phyloP scores from a whole-genome alignment of 92 coral and sea anemone species.

The Bergia puertoricense region DNA sequence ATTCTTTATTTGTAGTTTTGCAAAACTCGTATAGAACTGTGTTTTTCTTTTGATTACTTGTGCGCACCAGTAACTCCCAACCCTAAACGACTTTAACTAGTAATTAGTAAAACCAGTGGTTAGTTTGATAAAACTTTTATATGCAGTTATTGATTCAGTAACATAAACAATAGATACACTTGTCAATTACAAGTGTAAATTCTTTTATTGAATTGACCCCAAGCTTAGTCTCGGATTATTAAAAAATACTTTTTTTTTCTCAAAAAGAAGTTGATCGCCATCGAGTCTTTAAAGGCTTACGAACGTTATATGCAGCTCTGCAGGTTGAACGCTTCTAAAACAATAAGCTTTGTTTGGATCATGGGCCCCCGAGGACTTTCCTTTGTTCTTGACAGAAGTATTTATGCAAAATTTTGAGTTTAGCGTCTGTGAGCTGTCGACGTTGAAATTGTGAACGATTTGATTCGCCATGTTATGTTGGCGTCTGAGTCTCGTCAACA shows the following conservation, averaged over 20 bases:
- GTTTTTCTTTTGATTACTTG: too few species aligned
- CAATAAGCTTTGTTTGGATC: conserved; percentile 30
- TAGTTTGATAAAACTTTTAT: too few species aligned
- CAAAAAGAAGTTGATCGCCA: neutral
- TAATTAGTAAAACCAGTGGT: too few species aligned
- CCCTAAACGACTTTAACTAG: too few species aligned
- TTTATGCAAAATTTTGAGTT: conserved; percentile 33
- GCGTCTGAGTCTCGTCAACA: neutral
- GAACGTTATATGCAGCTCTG: neutral
- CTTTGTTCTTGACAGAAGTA: neutral
- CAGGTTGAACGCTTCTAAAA: conserved; percentile 17
- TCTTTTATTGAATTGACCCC: too few species aligned
- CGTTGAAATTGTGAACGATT: neutral
- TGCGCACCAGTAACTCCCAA: too few species aligned
- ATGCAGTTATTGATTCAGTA: too few species aligned
- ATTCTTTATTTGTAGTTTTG: too few species aligned
- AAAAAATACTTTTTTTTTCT: neutral
- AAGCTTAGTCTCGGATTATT: neutral
- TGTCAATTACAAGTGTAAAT: too few species aligned
- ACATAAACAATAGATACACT: too few species aligned
- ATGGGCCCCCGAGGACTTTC: conserved; percentile 16
- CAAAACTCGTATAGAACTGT: too few species aligned
- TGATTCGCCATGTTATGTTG: conserved; percentile 6
- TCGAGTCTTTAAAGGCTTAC: neutral
- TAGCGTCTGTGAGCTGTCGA: conserved; percentile 24